phyloP scores from a whole-genome alignment of 2,888 invertebrate species.

The Papilio elwesi region DNA sequence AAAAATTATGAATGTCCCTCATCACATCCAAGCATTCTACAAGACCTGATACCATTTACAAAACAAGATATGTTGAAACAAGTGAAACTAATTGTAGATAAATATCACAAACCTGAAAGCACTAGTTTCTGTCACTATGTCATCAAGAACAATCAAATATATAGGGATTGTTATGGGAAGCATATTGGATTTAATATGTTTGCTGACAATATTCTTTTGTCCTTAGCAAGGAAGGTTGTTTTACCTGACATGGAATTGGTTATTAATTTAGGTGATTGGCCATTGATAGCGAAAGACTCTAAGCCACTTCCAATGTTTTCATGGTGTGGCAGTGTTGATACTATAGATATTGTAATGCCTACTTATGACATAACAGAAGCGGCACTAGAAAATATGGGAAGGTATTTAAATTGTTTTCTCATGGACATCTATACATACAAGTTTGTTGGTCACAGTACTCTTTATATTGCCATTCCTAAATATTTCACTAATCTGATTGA shows the following conservation, averaged over 20 bases:
- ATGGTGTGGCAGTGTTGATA: slow-evolving; percentile 96
- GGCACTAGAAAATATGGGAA: slow-evolving; percentile 95
- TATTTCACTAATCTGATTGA: too few relatives aligned
- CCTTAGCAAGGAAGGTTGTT: slow-evolving; percentile 90
- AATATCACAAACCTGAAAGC: slow-evolving; percentile 90
- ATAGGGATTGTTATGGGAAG: slow-evolving; percentile 95
- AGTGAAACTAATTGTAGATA: slow-evolving; percentile 86
- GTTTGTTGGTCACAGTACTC: too few relatives aligned
- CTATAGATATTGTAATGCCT: slow-evolving; percentile 95
- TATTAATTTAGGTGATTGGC: slow-evolving; percentile 98
- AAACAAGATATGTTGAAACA: slow-evolving; percentile 88
- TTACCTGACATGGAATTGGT: slow-evolving; percentile 96
- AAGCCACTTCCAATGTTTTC: slow-evolving; percentile 93
- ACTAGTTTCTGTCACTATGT: slow-evolving; percentile 96
- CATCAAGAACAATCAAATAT: slow-evolving; percentile 91
- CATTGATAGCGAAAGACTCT: slow-evolving; percentile 86
- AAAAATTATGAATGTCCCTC: slow-evolving; percentile 86
- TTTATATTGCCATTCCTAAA: too few relatives aligned
- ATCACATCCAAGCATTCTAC: slow-evolving; percentile 87
- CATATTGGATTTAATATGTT: slow-evolving; percentile 98
- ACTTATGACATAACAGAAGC: slow-evolving; percentile 98
- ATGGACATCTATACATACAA: background rate
- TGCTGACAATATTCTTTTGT: slow-evolving; percentile 93
- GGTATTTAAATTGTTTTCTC: slow-evolving; percentile 76
- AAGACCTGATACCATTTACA: slow-evolving; percentile 88